Evolutionary conservation across 1,140 invertebrate genomes (phyloP), one percentile per base, ranked within the genome.

Genomic region (Camponotus vicinus): DNA sequence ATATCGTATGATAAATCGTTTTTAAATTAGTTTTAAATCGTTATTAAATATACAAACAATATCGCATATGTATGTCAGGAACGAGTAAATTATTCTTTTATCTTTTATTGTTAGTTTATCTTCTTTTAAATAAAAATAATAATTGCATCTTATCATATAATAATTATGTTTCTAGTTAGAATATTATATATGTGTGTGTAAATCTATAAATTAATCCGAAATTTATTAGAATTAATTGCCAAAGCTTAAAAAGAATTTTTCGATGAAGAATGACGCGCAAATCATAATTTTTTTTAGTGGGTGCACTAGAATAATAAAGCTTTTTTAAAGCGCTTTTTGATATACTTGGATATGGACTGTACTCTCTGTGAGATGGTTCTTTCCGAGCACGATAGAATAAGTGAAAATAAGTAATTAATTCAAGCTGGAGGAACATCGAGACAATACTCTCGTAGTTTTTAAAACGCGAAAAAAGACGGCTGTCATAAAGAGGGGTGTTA

Each of bases 391-490:
- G 18, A 73, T 37, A 61, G 64, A 34, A 79, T n/a, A 27, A 59
- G 42, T 21, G 55, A 86, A 79, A 64, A 18, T 49, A 32, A 82
- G 76, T 52, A 66, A 79, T 79, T 63, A 34, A 3, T n/a, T 69
- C 27, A 55, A 42, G 8, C 11, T 13, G 71, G n/a, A 40, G 61
- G 55, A 49, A 32, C 32, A 64, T 21, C 18, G 18, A 87, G 92
- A 94, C 92, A 94, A 94, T 88, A 69, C 80, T 66, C 66, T 59
- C 77, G 63, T 49, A 70, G 90, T 91, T 91, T 93, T 91, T 87
- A 89, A 92, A 93, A 93, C 70, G 82, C 78, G 77, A 90, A 91
- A 52, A 52, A 0, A 3, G 9, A 87, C 49, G 13, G 49, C 15
- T 52, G 49, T 5, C 49, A 9, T 52, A 52, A 52, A 52, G 15